Conservation (phyloP, 2,888 invertebrate species). For the Mythimna lalbum region DNA sequence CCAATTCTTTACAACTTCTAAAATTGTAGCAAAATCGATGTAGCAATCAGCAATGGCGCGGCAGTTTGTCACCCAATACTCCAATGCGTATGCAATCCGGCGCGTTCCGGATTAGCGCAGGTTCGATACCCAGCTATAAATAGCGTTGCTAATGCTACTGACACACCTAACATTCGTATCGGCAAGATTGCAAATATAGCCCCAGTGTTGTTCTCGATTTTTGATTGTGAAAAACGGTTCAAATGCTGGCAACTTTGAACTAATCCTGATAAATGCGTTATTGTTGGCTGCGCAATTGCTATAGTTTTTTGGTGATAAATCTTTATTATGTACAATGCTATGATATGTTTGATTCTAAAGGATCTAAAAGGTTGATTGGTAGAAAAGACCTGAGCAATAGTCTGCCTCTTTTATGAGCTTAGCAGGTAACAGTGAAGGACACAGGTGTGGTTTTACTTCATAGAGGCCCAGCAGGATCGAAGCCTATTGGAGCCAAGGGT, state of each 20-base stretch:
- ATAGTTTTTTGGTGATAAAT: constrained; percentile 8
- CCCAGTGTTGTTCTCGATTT: constrained; percentile 9
- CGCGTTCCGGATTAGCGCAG: constrained; percentile 68
- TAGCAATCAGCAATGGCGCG: constrained; percentile 53
- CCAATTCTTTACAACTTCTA: neutral
- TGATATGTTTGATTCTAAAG: neutral
- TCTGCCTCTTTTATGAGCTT: no score
- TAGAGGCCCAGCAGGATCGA: no score
- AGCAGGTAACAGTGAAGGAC: no score
- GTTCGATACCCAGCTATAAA: constrained; percentile 76
- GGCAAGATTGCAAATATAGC: constrained; percentile 33
- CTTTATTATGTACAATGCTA: neutral
- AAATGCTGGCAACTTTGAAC: neutral
- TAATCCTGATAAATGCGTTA: constrained; percentile 41
- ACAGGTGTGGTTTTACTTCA: no score
- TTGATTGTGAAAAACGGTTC: constrained; percentile 8
- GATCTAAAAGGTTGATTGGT: no score
- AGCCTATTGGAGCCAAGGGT: no score
- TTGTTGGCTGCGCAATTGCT: constrained; percentile 12
- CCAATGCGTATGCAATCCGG: constrained; percentile 63
- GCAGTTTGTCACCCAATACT: constrained; percentile 62
- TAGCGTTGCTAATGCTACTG: constrained; percentile 76
- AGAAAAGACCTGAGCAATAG: no score
- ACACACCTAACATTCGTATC: constrained; percentile 57
- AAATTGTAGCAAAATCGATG: constrained; percentile 34